Evolutionary conservation across 2,113 vertebrate species (phyloP).

Genomic region (Mormyrus iriodes): DNA sequence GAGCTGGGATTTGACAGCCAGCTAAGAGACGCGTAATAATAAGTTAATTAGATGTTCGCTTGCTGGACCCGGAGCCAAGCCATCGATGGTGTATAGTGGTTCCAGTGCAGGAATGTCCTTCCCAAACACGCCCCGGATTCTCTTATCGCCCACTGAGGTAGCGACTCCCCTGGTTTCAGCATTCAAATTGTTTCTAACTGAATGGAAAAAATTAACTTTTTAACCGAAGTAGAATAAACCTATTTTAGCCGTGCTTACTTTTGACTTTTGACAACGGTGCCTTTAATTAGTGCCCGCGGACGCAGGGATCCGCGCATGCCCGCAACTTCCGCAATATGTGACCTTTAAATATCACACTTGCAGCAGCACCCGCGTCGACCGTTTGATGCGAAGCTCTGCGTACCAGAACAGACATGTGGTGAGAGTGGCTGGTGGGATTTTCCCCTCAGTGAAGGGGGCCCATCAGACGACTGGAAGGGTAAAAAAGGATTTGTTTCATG

Average conservation of each 20-base stretch:
- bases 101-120: conserved; percentile 31
- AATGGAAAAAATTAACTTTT: not conserved
- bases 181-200: conserved; percentile 34
- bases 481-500: conserved; percentile 10
- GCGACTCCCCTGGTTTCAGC: conserved; percentile 36
- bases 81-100: conserved; percentile 42
- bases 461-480: conserved; percentile 19
- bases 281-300: conserved; percentile 35
- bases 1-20: conserved; percentile 55
- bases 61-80: conserved; percentile 51
- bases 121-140: conserved; percentile 43
- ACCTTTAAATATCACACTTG: conserved; percentile 38
- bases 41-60: conserved; percentile 60
- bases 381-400: conserved; percentile 23
- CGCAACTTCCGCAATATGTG: conserved; percentile 34
- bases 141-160: conserved; percentile 44
- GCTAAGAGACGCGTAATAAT: conserved; percentile 57
- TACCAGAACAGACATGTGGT: conserved; percentile 35
- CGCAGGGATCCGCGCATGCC: not conserved
- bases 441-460: conserved; percentile 27
- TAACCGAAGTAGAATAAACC: conserved; percentile 34
- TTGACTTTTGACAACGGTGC: conserved; percentile 25
- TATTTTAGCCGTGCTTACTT: conserved; percentile 32
- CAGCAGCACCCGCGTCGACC: conserved; percentile 8
- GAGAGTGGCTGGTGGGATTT: conserved; percentile 23